Conservation (phyloP, 2,113 vertebrate genomes). For the Galbula dea region DNA sequence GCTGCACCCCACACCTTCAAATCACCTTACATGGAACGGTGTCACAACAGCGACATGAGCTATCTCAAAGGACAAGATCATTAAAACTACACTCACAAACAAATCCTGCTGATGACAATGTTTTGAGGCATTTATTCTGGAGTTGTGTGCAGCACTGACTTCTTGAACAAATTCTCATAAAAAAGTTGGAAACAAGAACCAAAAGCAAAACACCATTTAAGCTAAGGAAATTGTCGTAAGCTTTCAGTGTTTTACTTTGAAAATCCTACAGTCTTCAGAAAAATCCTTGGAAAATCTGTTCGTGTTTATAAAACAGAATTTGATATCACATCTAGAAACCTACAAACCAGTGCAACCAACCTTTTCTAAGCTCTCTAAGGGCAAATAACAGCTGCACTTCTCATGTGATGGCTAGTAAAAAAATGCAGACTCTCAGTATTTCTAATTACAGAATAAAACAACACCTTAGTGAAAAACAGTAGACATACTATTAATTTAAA, state of each 20-base stretch:
- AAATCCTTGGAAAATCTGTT: slow-evolving; percentile 45
- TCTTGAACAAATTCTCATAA: slow-evolving; percentile 35
- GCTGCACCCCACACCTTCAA: background rate
- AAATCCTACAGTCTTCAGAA: slow-evolving; percentile 51
- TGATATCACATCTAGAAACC: slow-evolving; percentile 15
- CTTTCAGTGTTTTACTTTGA: slow-evolving; percentile 56
- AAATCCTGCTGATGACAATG: background rate
- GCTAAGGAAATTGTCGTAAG: slow-evolving; percentile 58
- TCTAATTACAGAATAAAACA: slow-evolving; percentile 58
- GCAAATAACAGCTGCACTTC: slow-evolving; percentile 40
- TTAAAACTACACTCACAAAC: slow-evolving; percentile 8
- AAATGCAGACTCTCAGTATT: slow-evolving; percentile 23
- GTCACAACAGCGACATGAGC: background rate
- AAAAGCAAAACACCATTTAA: slow-evolving; percentile 39
- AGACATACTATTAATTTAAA: slow-evolving; percentile 37
- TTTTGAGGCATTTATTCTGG: background rate
- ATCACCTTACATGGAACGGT: background rate
- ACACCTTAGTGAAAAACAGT: slow-evolving; percentile 28
- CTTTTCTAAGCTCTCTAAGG: background rate
- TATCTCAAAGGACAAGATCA: background rate
- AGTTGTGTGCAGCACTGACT: background rate
- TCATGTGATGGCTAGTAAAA: background rate
- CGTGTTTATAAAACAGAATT: slow-evolving; percentile 40
- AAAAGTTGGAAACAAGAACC: slow-evolving; percentile 34
- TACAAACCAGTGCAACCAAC: background rate